These are phyloP conservation scores for Acipenser transmontanus DNA, from an alignment of 2,797 vertebrate species.

Conservation along the genomic window DNA sequence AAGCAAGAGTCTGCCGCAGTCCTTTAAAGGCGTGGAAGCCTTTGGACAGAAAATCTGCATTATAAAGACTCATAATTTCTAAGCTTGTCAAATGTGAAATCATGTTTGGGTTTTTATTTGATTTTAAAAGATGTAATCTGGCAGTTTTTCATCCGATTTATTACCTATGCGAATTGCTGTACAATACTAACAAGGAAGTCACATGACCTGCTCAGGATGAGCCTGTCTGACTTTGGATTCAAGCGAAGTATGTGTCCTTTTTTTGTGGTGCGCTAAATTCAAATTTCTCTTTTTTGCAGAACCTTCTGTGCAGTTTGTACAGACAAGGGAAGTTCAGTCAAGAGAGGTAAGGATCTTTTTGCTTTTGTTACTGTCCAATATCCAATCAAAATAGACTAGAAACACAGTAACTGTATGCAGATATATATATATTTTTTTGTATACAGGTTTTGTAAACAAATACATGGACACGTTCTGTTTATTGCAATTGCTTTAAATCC, in stretches of 20 bases:
- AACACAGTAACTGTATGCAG: too few relatives aligned
- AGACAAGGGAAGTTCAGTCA: slow-evolving; percentile 57
- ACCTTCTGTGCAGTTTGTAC: slow-evolving; percentile 47
- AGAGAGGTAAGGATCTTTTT: slow-evolving; percentile 66
- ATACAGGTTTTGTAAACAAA: not conserved
- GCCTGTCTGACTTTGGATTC: not conserved
- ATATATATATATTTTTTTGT: not conserved
- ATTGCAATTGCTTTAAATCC: too few relatives aligned
- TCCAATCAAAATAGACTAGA: too few relatives aligned
- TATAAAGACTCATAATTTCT: not conserved
- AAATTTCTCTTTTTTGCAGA: slow-evolving; percentile 45
- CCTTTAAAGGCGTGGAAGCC: too few relatives aligned
- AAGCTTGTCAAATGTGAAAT: not conserved
- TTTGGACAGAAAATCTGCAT: not conserved
- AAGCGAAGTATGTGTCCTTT: not conserved
- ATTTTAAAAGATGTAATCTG: too few relatives aligned
- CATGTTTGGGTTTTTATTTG: not conserved
- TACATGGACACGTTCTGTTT: not conserved
- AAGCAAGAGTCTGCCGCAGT: too few relatives aligned
- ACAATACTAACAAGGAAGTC: too few relatives aligned
- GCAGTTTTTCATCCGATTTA: too few relatives aligned
- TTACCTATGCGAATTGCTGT: too few relatives aligned
- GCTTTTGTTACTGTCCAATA: not conserved
- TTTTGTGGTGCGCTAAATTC: too few relatives aligned
- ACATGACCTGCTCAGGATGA: too few relatives aligned